A percentile compares a stretch with the other conserved stretches of the same genome.
These are phyloP conservation scores for Delichon dasypus DNA, from an alignment of 2,797 vertebrate species.

Conservation along the genomic window DNA sequence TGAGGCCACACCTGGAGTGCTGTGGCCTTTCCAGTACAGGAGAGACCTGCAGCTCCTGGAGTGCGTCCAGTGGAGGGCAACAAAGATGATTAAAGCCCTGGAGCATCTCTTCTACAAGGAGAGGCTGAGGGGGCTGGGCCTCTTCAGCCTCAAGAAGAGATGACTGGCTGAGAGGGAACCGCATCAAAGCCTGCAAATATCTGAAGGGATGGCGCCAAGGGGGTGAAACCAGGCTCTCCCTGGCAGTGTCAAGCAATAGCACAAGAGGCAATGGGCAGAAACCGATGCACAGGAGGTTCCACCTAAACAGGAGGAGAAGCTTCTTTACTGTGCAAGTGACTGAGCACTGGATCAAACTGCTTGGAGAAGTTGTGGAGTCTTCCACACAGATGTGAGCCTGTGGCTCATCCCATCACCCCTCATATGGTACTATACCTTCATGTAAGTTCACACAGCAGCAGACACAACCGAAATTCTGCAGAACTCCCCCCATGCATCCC, in stretches of 20 bases:
- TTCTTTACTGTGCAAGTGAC: neutral
- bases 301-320: neutral
- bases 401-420: neutral
- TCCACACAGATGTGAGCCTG: neutral
- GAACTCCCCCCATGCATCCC: neutral
- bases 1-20: neutral
- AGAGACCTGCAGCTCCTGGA: neutral
- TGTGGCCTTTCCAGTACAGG: neutral
- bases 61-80: neutral
- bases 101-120: accelerated
- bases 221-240: neutral
- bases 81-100: neutral
- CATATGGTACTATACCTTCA: accelerated
- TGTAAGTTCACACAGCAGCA: neutral
- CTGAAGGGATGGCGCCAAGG: neutral
- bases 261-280: neutral
- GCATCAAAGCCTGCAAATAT: neutral
- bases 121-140: neutral
- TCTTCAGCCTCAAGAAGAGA: neutral
- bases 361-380: neutral
- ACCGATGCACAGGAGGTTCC: neutral
- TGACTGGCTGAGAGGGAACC: neutral
- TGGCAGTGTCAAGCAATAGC: neutral
- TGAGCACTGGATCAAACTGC: neutral
- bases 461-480: neutral